Conservation (phyloP, 2,797 vertebrate species). For the Arnoldichthys spilopterus region DNA sequence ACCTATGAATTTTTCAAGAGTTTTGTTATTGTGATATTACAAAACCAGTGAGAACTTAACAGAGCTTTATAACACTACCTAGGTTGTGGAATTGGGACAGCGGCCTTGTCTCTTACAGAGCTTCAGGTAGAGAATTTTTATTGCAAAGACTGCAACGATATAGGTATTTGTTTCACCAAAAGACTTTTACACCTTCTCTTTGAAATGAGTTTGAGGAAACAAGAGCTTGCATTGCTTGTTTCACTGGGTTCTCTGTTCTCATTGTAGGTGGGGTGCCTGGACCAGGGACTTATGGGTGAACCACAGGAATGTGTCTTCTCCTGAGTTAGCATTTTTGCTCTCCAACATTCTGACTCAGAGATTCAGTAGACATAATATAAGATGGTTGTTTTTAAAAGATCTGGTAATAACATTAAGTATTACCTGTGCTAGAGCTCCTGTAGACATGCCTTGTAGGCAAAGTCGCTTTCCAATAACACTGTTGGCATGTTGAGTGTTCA, state of each 20-base stretch:
- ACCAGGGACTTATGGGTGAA: neutral
- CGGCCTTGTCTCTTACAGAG: neutral
- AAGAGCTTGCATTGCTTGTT: neutral
- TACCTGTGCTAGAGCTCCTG: neutral
- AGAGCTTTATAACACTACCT: neutral
- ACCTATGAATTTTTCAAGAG: too few relatives aligned
- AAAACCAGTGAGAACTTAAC: neutral
- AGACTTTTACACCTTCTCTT: conserved; percentile 6
- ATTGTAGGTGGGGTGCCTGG: neutral
- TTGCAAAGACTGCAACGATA: neutral
- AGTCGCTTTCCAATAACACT: neutral
- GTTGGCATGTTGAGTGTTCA: conserved; percentile 7
- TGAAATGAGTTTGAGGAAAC: conserved; percentile 4
- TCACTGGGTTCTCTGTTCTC: neutral
- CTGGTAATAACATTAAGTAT: neutral
- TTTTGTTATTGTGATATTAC: neutral
- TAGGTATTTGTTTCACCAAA: neutral
- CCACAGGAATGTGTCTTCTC: conserved; percentile 4
- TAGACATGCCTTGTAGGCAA: neutral
- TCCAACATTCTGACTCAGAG: neutral
- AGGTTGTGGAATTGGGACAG: neutral
- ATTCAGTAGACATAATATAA: neutral
- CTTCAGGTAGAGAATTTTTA: neutral
- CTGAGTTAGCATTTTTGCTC: conserved; percentile 5
- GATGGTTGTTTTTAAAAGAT: neutral